Conservation (phyloP, 53 echinoderm and acorn worm genomes). For the Echinarachnius parma region DNA sequence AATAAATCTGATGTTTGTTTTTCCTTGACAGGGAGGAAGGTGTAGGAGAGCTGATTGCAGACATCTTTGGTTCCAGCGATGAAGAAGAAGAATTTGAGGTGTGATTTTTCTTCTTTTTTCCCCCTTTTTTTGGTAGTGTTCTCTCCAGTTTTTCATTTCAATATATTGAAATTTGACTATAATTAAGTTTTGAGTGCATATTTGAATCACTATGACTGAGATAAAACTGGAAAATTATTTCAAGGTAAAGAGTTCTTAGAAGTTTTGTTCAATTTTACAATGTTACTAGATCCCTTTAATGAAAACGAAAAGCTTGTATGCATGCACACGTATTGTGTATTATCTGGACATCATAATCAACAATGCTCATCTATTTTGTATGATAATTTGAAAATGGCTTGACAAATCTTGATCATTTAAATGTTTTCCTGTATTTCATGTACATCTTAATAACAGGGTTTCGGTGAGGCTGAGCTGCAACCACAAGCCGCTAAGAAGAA, state of each 20-base stretch:
- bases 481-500: slow-evolving; percentile 75
- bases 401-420: background rate
- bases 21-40: slow-evolving; percentile 49
- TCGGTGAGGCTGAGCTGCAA: slow-evolving; percentile 82
- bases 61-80: slow-evolving; percentile 96
- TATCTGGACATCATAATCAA: background rate
- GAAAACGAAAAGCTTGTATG: no score
- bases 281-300: no score
- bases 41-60: slow-evolving; percentile 84
- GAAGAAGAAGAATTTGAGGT: slow-evolving; percentile 99
- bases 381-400: background rate
- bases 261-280: no score
- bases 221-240: no score
- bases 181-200: background rate
- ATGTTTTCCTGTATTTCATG: no score
- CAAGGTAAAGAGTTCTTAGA: no score
- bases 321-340: no score
- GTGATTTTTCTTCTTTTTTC: background rate
- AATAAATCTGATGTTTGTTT: background rate
- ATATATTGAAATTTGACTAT: background rate
- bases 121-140: background rate
- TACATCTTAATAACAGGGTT: slow-evolving; percentile 62
- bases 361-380: background rate
- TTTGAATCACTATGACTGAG: no score
- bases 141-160: background rate